Evolutionary conservation across 2,888 invertebrate species (phyloP).

Genomic region (Ophion costatus): DNA sequence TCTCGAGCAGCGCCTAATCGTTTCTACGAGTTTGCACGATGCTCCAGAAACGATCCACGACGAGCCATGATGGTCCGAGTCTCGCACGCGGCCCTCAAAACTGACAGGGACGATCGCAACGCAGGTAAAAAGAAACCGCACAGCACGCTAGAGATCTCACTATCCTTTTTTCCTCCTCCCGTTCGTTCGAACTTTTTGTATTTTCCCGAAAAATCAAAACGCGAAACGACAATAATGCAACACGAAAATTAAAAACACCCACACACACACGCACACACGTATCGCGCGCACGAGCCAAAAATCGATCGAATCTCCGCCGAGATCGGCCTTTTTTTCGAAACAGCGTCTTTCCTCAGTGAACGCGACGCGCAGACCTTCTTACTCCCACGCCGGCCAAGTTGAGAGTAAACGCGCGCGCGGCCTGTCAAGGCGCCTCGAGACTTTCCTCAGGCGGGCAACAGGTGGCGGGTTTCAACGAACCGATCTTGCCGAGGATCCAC

Average conservation of each 20-base stretch:
- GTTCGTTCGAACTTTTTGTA: neutral
- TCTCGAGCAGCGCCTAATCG: constrained; percentile 6
- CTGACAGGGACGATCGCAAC: too few species aligned
- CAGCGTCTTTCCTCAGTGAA: constrained; percentile 69
- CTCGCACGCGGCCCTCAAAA: too few species aligned
- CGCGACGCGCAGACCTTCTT: constrained; percentile 74
- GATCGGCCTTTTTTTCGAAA: constrained; percentile 48
- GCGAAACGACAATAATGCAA: neutral
- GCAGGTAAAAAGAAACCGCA: too few species aligned
- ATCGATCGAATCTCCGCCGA: neutral
- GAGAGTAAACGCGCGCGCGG: constrained; percentile 79
- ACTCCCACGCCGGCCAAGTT: constrained; percentile 81
- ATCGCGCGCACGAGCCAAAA: neutral
- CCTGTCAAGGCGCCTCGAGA: constrained; percentile 73
- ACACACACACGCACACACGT: neutral
- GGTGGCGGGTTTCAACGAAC: constrained; percentile 69
- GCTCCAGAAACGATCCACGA: constrained; percentile 1
- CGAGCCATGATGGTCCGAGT: neutral
- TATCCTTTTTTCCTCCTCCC: neutral
- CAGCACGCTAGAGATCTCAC: neutral
- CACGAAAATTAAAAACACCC: neutral
- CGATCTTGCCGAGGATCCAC: constrained; percentile 65
- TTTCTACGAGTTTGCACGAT: neutral
- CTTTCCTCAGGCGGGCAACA: constrained; percentile 69
- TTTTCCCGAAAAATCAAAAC: neutral